Evolutionary conservation across 2,113 vertebrate genomes (phyloP).

Genomic region (Brevimyrus niger): DNA sequence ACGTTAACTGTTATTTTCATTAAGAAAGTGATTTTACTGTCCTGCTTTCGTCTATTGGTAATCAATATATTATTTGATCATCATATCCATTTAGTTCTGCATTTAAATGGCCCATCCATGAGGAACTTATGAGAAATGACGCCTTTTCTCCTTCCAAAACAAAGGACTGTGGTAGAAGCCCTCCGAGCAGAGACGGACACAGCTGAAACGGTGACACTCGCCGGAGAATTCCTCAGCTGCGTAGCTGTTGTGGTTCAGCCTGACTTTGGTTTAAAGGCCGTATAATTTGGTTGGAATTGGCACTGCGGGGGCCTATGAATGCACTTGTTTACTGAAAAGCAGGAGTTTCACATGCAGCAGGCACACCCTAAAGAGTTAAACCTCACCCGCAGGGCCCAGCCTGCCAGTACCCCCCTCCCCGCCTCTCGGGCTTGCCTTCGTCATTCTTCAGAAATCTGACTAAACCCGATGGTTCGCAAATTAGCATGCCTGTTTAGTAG

Average conservation of each 20-base stretch:
- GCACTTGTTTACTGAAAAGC: neutral
- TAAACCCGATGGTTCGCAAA: slow-evolving; percentile 11
- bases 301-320: neutral
- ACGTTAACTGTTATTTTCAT: neutral
- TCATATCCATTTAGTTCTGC: neutral
- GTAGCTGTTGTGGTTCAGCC: neutral
- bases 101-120: neutral
- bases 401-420: neutral
- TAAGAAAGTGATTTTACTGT: neutral
- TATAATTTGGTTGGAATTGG: neutral
- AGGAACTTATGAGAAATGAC: neutral
- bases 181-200: neutral
- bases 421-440: neutral
- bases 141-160: neutral
- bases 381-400: neutral
- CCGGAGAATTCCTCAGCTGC: neutral
- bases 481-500: slow-evolving; percentile 9
- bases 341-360: neutral
- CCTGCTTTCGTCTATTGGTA: neutral
- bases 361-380: neutral
- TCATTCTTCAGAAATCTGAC: slow-evolving; percentile 3
- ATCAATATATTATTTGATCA: neutral
- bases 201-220: neutral
- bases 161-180: neutral
- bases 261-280: neutral